phyloP scores from a whole-genome alignment of 2,113 vertebrate genomes.

The Gadus macrocephalus region DNA sequence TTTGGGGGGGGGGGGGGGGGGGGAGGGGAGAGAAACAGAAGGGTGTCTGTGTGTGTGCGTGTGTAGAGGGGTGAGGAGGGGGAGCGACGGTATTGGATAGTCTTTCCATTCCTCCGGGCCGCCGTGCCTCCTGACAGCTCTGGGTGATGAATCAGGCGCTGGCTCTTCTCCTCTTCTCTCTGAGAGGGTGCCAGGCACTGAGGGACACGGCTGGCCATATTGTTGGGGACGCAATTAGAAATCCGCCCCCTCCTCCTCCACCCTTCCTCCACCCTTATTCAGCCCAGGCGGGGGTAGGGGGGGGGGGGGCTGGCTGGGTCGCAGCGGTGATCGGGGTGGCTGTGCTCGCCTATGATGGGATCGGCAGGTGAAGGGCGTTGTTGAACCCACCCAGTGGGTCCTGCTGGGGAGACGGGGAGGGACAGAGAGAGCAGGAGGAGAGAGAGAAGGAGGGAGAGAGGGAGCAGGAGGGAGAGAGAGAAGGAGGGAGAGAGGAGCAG shows the following conservation, averaged over 20 bases:
- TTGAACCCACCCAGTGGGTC: conserved; percentile 2
- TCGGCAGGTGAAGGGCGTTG: not conserved
- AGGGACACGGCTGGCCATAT: conserved; percentile 8
- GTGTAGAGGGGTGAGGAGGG: too few species aligned
- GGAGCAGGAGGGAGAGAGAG: conserved; percentile 49
- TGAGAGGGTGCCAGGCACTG: conserved; percentile 14
- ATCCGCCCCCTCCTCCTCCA: not conserved
- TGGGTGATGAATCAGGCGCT: conserved; percentile 9
- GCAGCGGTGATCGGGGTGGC: not conserved
- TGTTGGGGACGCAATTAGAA: conserved; percentile 38
- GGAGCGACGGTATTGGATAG: conserved; percentile 5
- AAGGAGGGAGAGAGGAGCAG: too few species aligned
- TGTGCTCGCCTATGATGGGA: not conserved
- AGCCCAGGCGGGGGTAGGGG: too few species aligned
- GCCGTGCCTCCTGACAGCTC: conserved; percentile 12
- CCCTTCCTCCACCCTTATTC: too few species aligned
- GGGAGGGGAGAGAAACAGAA: too few species aligned
- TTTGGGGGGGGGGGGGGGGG: too few species aligned
- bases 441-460: conserved; percentile 22
- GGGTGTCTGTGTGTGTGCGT: too few species aligned
- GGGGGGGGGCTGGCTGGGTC: not conserved
- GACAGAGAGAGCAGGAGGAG: conserved; percentile 8
- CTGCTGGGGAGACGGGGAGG: conserved; percentile 10
- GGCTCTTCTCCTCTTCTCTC: conserved; percentile 11
- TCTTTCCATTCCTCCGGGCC: conserved; percentile 5